phyloP scores from a whole-genome alignment of 2,113 vertebrate species.

The Tichodroma muraria region DNA sequence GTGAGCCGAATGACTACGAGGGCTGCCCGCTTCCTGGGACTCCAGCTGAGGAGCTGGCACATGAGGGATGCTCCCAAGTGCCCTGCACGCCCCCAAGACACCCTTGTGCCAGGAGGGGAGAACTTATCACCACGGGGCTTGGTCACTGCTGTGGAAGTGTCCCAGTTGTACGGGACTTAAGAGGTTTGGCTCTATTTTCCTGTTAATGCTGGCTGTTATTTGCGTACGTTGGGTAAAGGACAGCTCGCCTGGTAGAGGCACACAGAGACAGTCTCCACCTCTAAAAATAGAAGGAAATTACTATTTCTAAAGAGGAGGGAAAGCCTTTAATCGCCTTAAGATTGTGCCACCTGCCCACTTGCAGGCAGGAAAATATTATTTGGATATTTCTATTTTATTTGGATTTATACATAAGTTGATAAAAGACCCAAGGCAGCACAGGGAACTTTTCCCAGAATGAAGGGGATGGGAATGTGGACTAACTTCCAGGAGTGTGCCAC shows the following conservation, averaged over 20 bases:
- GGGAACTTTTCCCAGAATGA: background rate
- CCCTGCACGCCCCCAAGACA: background rate
- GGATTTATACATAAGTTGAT: background rate
- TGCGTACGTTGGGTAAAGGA: background rate
- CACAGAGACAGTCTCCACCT: background rate
- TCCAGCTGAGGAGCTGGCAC: background rate
- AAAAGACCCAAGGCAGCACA: background rate
- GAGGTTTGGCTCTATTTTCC: background rate
- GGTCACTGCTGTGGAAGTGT: background rate
- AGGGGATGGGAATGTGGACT: background rate
- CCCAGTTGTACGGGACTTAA: background rate
- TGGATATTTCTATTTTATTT: conserved; percentile 15
- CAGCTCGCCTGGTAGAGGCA: background rate
- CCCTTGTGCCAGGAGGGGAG: background rate
- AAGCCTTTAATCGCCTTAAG: conserved; percentile 42
- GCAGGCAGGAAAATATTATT: background rate
- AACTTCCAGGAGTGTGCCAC: background rate
- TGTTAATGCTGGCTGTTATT: background rate
- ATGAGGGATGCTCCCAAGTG: background rate
- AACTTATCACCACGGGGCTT: background rate
- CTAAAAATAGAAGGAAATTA: conserved; percentile 6
- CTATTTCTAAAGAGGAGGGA: background rate
- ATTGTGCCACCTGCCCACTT: conserved; percentile 30
- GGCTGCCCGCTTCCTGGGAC: background rate
- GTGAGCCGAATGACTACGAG: conserved; percentile 19